phyloP scores from a whole-genome alignment of 1,140 invertebrate genomes.

The Tetragnatha versicolor region DNA sequence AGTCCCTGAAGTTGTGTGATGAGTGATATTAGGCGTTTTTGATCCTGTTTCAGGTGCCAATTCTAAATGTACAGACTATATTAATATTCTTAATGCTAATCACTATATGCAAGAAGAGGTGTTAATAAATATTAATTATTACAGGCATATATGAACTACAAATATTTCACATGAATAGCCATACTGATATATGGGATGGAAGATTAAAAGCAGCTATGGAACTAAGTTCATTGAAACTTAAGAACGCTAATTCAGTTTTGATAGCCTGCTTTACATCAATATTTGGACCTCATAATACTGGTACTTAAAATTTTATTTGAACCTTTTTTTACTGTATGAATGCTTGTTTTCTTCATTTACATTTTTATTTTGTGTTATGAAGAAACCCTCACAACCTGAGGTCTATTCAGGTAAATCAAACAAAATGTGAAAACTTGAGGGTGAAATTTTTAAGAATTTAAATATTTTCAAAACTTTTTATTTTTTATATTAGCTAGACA shows the following conservation, averaged over 20 bases:
- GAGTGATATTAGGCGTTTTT: too few relatives aligned
- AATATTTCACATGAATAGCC: slow-evolving; percentile 53
- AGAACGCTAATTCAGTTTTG: slow-evolving; percentile 38
- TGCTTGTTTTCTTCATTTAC: background rate
- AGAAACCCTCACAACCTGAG: too few relatives aligned
- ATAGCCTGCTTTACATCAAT: slow-evolving; percentile 41
- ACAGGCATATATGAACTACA: slow-evolving; percentile 52
- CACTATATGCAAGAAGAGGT: background rate
- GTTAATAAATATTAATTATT: background rate
- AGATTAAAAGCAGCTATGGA: slow-evolving; percentile 51
- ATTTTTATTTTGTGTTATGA: background rate
- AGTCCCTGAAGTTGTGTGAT: too few relatives aligned
- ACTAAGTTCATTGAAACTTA: slow-evolving; percentile 25
- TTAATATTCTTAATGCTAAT: background rate
- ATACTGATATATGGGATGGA: slow-evolving; percentile 49
- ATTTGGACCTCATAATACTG: slow-evolving; percentile 54
- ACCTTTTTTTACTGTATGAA: background rate
- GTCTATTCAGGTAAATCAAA: too few relatives aligned
- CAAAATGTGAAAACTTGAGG: too few relatives aligned
- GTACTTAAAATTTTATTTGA: slow-evolving; percentile 15
- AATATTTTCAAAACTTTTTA: too few relatives aligned
- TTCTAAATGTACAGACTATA: background rate
- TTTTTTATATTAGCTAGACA: too few relatives aligned
- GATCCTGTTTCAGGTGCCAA: too few relatives aligned
- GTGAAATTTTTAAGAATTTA: too few relatives aligned